A percentile compares a stretch with the other conserved stretches of the same genome.
Evolutionary conservation across 2,113 vertebrate species (phyloP).

Genomic region (Pachyramphus minor): DNA sequence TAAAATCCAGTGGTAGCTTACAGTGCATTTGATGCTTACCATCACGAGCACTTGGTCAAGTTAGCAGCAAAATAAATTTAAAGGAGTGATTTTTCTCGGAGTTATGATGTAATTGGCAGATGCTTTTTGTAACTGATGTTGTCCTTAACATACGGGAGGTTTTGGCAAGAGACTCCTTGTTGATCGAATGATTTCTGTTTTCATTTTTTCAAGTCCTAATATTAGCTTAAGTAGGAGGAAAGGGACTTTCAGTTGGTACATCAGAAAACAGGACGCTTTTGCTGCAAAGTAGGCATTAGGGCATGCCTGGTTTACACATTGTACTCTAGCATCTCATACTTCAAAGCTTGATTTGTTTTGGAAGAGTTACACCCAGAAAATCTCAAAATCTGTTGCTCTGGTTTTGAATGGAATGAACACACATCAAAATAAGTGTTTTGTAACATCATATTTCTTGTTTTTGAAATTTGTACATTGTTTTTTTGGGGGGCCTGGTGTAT

Average conservation of each 20-base stretch:
- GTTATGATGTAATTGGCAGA: neutral
- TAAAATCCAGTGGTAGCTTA: conserved; percentile 19
- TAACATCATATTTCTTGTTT: neutral
- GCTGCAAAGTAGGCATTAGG: neutral
- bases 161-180: neutral
- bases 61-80: neutral
- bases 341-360: neutral
- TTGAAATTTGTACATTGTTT: neutral
- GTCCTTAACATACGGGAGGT: neutral
- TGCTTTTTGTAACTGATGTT: neutral
- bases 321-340: neutral
- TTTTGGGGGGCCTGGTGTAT: neutral
- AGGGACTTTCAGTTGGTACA: neutral
- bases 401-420: neutral
- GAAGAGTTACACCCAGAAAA: neutral
- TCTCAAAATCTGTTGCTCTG: neutral
- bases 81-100: neutral
- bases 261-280: neutral
- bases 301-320: neutral
- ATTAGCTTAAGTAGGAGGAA: neutral
- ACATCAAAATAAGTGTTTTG: neutral
- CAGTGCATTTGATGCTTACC: neutral
- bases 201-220: neutral
- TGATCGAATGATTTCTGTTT: neutral
- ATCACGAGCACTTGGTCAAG: neutral